Conservation (phyloP, 2,113 vertebrate genomes). For the Chrysochloris asiatica region DNA sequence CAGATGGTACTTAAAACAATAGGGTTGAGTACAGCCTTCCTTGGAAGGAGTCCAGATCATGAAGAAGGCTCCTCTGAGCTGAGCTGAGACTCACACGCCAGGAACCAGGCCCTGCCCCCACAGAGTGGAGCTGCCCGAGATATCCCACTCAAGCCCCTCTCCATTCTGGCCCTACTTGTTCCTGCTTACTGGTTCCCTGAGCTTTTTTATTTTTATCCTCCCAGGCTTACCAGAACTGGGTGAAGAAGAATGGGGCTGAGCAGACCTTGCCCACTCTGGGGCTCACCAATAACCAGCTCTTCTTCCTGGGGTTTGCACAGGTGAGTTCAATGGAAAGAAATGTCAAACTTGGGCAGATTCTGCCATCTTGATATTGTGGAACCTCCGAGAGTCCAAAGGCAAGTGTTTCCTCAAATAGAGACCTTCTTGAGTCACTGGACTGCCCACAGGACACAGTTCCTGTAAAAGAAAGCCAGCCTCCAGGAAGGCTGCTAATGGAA, state of each 20-base stretch:
- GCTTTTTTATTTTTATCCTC: background rate
- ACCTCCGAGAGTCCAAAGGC: background rate
- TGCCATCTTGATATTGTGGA: background rate
- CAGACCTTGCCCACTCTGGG: constrained; percentile 89
- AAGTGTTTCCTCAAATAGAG: background rate
- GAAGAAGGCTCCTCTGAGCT: background rate
- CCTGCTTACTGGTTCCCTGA: fast-evolving
- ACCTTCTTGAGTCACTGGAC: background rate
- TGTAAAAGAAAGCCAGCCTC: fast-evolving
- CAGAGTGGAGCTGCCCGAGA: background rate
- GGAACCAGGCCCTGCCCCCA: background rate
- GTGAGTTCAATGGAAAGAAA: constrained; percentile 81
- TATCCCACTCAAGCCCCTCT: fast-evolving
- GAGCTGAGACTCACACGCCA: background rate
- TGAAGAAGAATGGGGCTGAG: constrained; percentile 92
- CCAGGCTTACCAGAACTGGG: constrained; percentile 97
- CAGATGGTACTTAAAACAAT: background rate
- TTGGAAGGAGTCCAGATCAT: background rate
- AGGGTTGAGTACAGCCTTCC: fast-evolving
- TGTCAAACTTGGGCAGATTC: background rate
- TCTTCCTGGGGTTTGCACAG: constrained; percentile 98
- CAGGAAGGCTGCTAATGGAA: background rate
- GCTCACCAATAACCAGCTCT: constrained; percentile 96
- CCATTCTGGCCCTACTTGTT: fast-evolving
- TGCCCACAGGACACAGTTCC: fast-evolving